Conservation (phyloP, 2,888 invertebrate species). For the Elmis aenea region DNA sequence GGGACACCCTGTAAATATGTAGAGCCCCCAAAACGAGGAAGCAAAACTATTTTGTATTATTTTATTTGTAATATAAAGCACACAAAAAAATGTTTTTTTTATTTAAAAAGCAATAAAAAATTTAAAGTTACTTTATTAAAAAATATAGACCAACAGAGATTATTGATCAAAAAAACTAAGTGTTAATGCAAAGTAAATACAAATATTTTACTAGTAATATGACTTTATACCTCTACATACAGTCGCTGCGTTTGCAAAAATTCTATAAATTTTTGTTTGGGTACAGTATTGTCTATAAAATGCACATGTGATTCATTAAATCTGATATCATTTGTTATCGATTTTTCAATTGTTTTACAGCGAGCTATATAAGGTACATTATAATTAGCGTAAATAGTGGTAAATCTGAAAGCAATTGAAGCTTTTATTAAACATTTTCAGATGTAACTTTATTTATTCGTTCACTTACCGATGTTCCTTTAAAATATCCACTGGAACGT, state of each 20-base stretch:
- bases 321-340: slow-evolving; percentile 15
- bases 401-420: slow-evolving; percentile 23
- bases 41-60: too few relatives aligned
- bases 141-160: background rate
- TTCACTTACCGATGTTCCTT: slow-evolving; percentile 16
- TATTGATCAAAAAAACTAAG: slow-evolving; percentile 1
- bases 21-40: too few relatives aligned
- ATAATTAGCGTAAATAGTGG: slow-evolving; percentile 21
- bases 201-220: too few relatives aligned
- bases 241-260: slow-evolving; percentile 22
- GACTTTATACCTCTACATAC: slow-evolving; percentile 24
- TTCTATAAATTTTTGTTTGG: slow-evolving; percentile 18
- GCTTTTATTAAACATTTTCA: too few relatives aligned
- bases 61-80: too few relatives aligned
- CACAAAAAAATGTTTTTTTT: too few relatives aligned
- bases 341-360: slow-evolving; percentile 15
- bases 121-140: background rate
- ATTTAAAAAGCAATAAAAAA: background rate
- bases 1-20: too few relatives aligned
- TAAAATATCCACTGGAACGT: slow-evolving; percentile 24
- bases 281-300: slow-evolving; percentile 19
- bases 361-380: slow-evolving; percentile 19
- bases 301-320: slow-evolving; percentile 26
- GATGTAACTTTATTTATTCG: background rate
- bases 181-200: too few relatives aligned